Evolutionary conservation across 2,113 vertebrate species (phyloP).

Genomic region (Arothron firmamentum): DNA sequence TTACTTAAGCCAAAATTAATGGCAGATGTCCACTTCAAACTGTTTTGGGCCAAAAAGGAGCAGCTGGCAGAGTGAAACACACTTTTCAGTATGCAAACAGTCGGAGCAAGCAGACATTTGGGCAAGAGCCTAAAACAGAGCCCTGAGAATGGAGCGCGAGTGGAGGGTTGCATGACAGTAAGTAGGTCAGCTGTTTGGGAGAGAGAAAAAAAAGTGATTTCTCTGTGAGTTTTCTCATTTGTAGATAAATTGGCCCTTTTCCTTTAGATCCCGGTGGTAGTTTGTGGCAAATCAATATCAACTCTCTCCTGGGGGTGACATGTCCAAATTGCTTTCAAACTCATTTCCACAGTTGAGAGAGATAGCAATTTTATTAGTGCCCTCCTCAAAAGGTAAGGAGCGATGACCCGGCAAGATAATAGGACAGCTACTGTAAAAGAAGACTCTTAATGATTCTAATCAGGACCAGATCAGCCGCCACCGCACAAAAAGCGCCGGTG

Average conservation of each 20-base stretch:
- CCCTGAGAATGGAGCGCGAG: constrained; percentile 43
- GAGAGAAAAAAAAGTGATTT: constrained; percentile 65
- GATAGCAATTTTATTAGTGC: constrained; percentile 66
- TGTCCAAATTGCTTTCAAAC: constrained; percentile 75
- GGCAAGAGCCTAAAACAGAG: constrained; percentile 47
- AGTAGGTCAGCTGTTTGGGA: constrained; percentile 73
- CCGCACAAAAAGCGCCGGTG: constrained; percentile 33
- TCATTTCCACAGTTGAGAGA: constrained; percentile 67
- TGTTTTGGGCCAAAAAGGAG: constrained; percentile 21
- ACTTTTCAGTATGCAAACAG: constrained; percentile 51
- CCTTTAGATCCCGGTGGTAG: constrained; percentile 63
- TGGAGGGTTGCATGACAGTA: constrained; percentile 58
- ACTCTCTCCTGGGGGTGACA: constrained; percentile 67
- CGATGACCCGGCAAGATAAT: constrained; percentile 54
- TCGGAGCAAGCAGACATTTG: constrained; percentile 55
- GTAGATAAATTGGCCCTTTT: constrained; percentile 72
- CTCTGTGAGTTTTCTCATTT: constrained; percentile 66
- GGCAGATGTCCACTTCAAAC: constrained; percentile 34
- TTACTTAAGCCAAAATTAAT: constrained; percentile 36
- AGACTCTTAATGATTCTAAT: constrained; percentile 42
- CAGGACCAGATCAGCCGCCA: constrained; percentile 21
- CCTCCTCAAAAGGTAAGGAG: constrained; percentile 58
- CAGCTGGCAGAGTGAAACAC: constrained; percentile 32
- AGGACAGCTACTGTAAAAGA: constrained; percentile 51
- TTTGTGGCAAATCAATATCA: constrained; percentile 73